Evolutionary conservation across 2,797 vertebrate species (phyloP).

Genomic region (Coendou prehensilis): DNA sequence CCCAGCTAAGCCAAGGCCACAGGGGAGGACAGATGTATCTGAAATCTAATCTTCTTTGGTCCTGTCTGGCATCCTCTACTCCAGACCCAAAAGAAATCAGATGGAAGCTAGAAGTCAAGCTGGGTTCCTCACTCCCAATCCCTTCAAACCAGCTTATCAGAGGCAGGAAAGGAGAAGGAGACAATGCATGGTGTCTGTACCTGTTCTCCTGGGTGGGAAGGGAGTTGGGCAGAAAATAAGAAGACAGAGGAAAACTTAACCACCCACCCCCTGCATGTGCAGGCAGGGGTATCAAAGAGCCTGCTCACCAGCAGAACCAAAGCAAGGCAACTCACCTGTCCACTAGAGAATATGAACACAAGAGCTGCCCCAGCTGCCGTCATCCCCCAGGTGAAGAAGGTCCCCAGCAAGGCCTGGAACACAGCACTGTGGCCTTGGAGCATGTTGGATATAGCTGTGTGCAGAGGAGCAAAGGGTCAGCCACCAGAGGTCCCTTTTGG

Average conservation of each 20-base stretch:
- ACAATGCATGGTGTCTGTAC: fast-evolving
- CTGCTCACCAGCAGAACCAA: not conserved
- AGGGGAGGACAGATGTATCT: too few species aligned
- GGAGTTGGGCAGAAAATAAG: not conserved
- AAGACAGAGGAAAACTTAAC: not conserved
- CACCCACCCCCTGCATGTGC: fast-evolving
- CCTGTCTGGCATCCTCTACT: not conserved
- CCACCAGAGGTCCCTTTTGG: fast-evolving
- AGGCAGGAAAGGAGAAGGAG: not conserved
- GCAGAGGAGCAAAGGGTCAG: conserved; percentile 57
- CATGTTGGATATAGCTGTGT: conserved; percentile 89
- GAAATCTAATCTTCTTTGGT: not conserved
- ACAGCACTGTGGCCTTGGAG: conserved; percentile 92
- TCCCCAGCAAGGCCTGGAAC: conserved; percentile 94
- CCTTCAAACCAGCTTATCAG: not conserved
- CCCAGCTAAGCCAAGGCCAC: not conserved
- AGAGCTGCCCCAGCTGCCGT: conserved; percentile 95
- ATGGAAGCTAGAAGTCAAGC: not conserved
- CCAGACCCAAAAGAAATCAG: not conserved
- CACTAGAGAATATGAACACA: conserved; percentile 95
- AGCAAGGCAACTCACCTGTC: conserved; percentile 90
- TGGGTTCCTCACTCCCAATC: not conserved
- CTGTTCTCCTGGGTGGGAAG: not conserved
- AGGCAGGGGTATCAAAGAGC: not conserved
- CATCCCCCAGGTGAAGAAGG: conserved; percentile 96